phyloP scores from a whole-genome alignment of 2,797 vertebrate genomes.

The Anabacerthia variegaticeps region DNA sequence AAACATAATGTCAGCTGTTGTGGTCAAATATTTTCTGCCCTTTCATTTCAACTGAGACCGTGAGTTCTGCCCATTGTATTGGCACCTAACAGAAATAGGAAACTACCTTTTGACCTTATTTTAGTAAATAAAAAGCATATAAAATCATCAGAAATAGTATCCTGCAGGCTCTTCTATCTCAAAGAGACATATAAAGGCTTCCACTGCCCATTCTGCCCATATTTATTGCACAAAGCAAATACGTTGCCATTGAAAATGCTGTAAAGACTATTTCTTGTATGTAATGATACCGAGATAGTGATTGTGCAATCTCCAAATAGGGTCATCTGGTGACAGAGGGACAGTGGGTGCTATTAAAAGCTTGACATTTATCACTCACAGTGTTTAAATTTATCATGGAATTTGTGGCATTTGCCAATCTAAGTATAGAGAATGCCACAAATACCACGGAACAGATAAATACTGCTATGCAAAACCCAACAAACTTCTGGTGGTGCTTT shows the following conservation, averaged over 20 bases:
- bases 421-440: slow-evolving; percentile 65
- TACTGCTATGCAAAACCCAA: neutral
- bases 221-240: neutral
- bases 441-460: slow-evolving; percentile 61
- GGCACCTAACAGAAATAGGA: neutral
- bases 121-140: neutral
- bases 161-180: neutral
- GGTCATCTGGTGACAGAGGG: slow-evolving; percentile 13
- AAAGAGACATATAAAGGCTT: neutral
- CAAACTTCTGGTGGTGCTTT: neutral
- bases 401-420: slow-evolving; percentile 61
- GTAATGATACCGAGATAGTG: neutral
- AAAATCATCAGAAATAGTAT: neutral
- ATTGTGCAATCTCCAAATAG: slow-evolving; percentile 45
- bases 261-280: neutral
- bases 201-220: neutral
- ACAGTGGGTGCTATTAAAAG: slow-evolving; percentile 57
- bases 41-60: neutral
- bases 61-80: neutral
- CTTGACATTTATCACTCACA: slow-evolving; percentile 64
- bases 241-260: neutral
- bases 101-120: neutral
- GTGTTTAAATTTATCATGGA: slow-evolving; percentile 59
- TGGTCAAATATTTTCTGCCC: neutral
- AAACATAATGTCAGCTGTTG: neutral